phyloP scores from a whole-genome alignment of 2,888 invertebrate species.

The Hydraecia micacea region DNA sequence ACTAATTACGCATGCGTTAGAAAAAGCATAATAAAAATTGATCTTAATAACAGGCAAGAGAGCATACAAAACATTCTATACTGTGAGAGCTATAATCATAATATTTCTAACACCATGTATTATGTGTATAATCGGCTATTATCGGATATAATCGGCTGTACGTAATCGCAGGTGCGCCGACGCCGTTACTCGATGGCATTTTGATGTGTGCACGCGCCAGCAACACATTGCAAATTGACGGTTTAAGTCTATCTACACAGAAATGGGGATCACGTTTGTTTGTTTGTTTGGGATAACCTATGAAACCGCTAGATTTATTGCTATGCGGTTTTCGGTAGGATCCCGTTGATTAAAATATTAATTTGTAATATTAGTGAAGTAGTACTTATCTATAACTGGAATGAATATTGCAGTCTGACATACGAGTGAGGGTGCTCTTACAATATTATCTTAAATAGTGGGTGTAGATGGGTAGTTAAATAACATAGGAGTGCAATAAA shows the following conservation, averaged over 20 bases:
- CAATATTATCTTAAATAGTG: background rate
- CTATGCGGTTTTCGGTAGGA: background rate
- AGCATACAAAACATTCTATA: conserved; percentile 53
- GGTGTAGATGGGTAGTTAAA: background rate
- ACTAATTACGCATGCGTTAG: conserved; percentile 41
- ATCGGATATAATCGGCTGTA: conserved; percentile 66
- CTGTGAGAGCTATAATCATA: conserved; percentile 66
- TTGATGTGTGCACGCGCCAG: conserved; percentile 67
- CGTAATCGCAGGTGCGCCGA: conserved; percentile 71
- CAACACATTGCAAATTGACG: conserved; percentile 78
- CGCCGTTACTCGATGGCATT: conserved; percentile 72
- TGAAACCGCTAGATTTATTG: conserved; percentile 19
- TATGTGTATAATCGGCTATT: conserved; percentile 70
- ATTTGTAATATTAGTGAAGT: background rate
- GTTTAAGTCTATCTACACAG: conserved; percentile 67
- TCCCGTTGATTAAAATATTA: background rate
- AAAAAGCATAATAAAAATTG: conserved; percentile 49
- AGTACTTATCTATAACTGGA: too few relatives aligned
- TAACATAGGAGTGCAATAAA: background rate
- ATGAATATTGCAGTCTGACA: background rate
- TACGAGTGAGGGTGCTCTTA: background rate
- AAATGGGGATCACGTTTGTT: conserved; percentile 56
- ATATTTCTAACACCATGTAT: conserved; percentile 67
- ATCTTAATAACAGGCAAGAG: conserved; percentile 51
- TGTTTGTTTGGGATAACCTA: conserved; percentile 52